phyloP scores from a whole-genome alignment of 2,888 invertebrate species.

The Lycocerus yunnanus region DNA sequence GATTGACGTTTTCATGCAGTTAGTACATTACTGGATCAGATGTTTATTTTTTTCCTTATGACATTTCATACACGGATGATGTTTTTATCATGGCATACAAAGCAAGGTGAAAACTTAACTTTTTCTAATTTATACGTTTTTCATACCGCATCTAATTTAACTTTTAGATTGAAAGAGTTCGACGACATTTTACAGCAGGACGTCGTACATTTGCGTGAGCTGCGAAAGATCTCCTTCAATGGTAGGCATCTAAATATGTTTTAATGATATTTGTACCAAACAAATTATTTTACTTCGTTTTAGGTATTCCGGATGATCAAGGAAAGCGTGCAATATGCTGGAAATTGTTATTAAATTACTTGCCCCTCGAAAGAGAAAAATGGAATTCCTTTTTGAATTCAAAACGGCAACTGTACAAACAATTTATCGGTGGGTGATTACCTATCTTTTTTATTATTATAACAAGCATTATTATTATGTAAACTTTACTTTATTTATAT shows the following conservation, averaged over 20 bases:
- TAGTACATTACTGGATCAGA: background rate
- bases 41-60: background rate
- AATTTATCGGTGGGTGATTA: conserved; percentile 73
- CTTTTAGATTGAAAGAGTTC: conserved; percentile 76
- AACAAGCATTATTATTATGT: no score
- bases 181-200: conserved; percentile 73
- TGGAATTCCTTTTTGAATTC: conserved; percentile 73
- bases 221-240: conserved; percentile 77
- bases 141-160: background rate
- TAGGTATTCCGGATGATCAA: conserved; percentile 88
- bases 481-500: background rate
- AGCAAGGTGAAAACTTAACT: conserved; percentile 44
- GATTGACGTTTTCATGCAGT: background rate
- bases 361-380: conserved; percentile 69
- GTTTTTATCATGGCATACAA: conserved; percentile 48
- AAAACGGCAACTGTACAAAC: conserved; percentile 80
- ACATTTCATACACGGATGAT: background rate
- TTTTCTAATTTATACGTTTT: conserved; percentile 8
- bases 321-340: conserved; percentile 84
- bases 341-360: conserved; percentile 85
- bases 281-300: conserved; percentile 32
- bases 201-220: conserved; percentile 69
- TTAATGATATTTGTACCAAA: conserved; percentile 11
- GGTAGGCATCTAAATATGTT: conserved; percentile 61
- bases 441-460: background rate